Base-by-base conservation (phyloP, 2,113 vertebrate species). In the Nyctereutes procyonoides region DNA sequence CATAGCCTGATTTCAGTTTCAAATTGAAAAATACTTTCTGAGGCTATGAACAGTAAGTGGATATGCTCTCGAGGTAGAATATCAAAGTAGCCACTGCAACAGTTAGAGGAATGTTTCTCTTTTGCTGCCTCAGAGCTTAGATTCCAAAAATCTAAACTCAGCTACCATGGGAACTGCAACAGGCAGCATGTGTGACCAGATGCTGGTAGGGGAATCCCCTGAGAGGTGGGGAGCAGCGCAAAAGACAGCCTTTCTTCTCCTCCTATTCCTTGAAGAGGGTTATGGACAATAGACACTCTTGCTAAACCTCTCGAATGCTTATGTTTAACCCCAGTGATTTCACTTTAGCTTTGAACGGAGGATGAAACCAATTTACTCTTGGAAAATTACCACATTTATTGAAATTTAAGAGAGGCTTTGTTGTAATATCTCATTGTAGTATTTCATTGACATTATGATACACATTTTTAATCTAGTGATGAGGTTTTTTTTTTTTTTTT, bases 21-120 rank as follows among this genome's bases (percentile, higher is more conserved):
- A 97, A 96, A 90, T 89, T 51, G 90, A 97, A 93, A 93, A 95
- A 97, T 90, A 90, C 38, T 96, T 96, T 96, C 86, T 84, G 84
- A 84, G 83, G 77, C 89, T 97, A 90, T 96, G 95, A 93, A 65
- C 69, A 96, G 96, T 96, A 80, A 97, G 83, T 96, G 87, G 89
- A 62, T 96, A 88, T 74, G 89, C 92, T 97, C 86, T 97, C 35
- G n/a, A 97, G 92, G 93, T 93, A 93, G 80, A 96, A 60, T 90
- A 69, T 63, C 92, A 93, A 96, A 95, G 80, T 43, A 90, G 77
- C n/a, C 83, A 24, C 48, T 62, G 35, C 30, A 67, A 26, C 48
- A 24, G 35, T 35, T 5, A 71, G n/a, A 79, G n/a, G 24, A 81
- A 24, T 30, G 48, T 76, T 71, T 93, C 14, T 2, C 14, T 58